Percentiles rank a stretch among this genome's conserved stretches.
These are phyloP conservation scores for Euwallacea fornicatus DNA, from an alignment of 1,140 invertebrate genomes.

Conservation along the genomic window DNA sequence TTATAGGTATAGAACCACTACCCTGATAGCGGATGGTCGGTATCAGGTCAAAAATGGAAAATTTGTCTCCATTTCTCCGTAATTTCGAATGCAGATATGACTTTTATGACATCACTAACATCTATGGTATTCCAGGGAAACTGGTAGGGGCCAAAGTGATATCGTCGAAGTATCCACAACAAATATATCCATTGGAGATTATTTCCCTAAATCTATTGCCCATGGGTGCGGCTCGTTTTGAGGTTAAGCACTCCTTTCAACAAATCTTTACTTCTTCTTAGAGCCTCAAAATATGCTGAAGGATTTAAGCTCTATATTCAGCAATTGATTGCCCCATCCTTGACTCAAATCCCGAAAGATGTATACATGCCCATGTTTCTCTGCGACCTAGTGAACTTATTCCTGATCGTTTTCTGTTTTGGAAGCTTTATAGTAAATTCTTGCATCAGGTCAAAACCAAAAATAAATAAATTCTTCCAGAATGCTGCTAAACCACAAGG, in stretches of 20 bases:
- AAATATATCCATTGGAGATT: slow-evolving; percentile 6
- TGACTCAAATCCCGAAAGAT: slow-evolving; percentile 25
- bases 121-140: no score
- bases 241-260: no score
- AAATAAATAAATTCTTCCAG: not conserved
- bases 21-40: slow-evolving; percentile 21
- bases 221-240: slow-evolving; percentile 14
- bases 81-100: not conserved
- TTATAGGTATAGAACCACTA: not conserved
- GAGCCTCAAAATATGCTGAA: slow-evolving; percentile 22
- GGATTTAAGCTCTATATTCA: slow-evolving; percentile 9
- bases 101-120: no score
- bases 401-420: slow-evolving; percentile 19
- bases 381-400: slow-evolving; percentile 26
- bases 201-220: slow-evolving; percentile 22
- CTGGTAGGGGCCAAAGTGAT: no score
- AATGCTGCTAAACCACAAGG: not conserved
- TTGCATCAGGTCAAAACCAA: not conserved
- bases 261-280: slow-evolving; percentile 6
- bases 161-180: not conserved
- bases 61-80: not conserved
- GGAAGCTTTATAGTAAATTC: slow-evolving; percentile 18
- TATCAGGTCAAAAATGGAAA: slow-evolving; percentile 16
- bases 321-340: slow-evolving; percentile 17
- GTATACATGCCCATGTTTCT: slow-evolving; percentile 31